Conservation (phyloP, 1,140 invertebrate genomes). For the Bombyx mori region DNA sequence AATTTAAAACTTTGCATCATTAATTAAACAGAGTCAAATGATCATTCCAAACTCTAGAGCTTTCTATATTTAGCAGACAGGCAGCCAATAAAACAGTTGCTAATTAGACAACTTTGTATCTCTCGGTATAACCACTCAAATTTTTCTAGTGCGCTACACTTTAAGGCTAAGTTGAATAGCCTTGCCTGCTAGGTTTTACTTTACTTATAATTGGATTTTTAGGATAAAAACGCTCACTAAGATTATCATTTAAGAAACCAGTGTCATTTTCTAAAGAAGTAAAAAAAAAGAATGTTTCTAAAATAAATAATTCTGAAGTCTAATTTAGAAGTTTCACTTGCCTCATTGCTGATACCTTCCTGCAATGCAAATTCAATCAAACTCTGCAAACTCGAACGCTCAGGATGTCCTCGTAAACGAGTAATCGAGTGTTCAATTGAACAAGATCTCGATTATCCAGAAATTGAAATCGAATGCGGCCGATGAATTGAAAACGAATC, state of each 20-base stretch:
- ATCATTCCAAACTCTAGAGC: no score
- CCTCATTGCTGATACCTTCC: constrained; percentile 41
- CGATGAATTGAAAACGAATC: constrained; percentile 54
- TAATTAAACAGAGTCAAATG: no score
- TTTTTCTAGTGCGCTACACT: constrained; percentile 31
- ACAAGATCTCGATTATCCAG: constrained; percentile 67
- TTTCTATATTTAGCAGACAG: no score
- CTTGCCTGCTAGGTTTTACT: constrained; percentile 17
- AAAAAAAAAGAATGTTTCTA: neutral
- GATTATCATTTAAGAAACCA: neutral
- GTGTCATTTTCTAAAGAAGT: no score
- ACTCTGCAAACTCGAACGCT: constrained; percentile 60
- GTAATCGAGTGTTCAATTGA: constrained; percentile 69
- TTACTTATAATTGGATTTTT: neutral
- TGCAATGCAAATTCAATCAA: constrained; percentile 64
- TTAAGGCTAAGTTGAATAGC: constrained; percentile 19
- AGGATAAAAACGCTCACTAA: no score
- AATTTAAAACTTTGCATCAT: no score
- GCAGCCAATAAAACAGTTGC: constrained; percentile 15
- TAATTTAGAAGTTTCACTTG: no score
- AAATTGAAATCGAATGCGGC: constrained; percentile 62
- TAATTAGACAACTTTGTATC: constrained; percentile 55
- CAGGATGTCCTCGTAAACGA: constrained; percentile 59
- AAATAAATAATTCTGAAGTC: no score
- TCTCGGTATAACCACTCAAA: constrained; percentile 31